phyloP scores from a whole-genome alignment of 2,888 invertebrate species.

The Caenorhabditis sp. region DNA sequence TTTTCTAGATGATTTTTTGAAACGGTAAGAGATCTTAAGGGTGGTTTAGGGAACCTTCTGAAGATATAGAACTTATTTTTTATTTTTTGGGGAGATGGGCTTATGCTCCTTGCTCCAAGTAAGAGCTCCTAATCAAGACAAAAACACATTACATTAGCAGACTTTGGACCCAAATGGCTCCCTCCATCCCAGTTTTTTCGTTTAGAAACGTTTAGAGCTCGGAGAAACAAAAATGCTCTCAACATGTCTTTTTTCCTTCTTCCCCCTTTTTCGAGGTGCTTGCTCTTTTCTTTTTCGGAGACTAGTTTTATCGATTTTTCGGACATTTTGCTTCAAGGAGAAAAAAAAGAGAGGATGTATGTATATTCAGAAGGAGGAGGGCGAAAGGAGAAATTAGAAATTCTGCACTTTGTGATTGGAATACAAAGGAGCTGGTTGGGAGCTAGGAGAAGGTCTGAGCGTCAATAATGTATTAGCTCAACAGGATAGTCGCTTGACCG shows the following conservation, averaged over 20 bases:
- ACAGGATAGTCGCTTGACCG: too few species aligned
- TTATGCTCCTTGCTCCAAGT: too few species aligned
- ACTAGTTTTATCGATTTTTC: slow-evolving; percentile 19
- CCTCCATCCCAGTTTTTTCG: neutral
- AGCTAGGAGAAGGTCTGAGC: too few species aligned
- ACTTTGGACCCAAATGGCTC: neutral
- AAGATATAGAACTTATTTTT: too few species aligned
- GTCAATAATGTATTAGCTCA: too few species aligned
- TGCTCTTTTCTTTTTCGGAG: slow-evolving; percentile 12
- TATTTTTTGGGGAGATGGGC: too few species aligned
- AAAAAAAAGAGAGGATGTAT: neutral
- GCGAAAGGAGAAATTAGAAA: neutral
- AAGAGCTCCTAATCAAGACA: too few species aligned
- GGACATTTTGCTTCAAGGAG: neutral
- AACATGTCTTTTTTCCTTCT: slow-evolving; percentile 4
- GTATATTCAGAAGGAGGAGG: too few species aligned
- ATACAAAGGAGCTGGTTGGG: too few species aligned
- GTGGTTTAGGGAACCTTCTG: neutral
- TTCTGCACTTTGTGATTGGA: neutral
- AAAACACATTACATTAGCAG: too few species aligned
- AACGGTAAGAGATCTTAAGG: neutral
- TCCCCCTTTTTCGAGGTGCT: slow-evolving; percentile 26
- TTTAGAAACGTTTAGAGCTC: neutral
- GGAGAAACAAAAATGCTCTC: slow-evolving; percentile 1
- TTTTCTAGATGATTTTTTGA: neutral